These are phyloP conservation scores for Drosophila meridiana DNA, from an alignment of 2,888 invertebrate genomes.

Conservation along the genomic window DNA sequence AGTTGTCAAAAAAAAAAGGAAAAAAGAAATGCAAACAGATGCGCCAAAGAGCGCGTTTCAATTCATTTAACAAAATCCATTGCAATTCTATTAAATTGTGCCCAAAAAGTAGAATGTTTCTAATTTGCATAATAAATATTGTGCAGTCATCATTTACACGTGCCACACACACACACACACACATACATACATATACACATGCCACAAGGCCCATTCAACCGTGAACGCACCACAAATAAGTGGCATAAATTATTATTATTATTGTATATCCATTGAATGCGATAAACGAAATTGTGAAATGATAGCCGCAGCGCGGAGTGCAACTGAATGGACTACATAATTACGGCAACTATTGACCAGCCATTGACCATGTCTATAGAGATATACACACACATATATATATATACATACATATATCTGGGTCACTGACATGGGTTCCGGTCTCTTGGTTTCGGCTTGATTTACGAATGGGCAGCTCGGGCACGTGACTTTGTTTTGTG, in stretches of 20 bases:
- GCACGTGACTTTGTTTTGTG: conserved; percentile 46
- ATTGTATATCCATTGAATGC: conserved; percentile 41
- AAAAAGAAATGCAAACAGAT: conserved; percentile 40
- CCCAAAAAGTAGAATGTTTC: conserved; percentile 18
- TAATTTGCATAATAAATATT: conserved; percentile 61
- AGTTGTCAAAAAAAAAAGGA: conserved; percentile 5
- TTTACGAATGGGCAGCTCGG: conserved; percentile 33
- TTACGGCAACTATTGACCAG: conserved; percentile 47
- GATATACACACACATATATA: background rate
- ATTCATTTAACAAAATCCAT: conserved; percentile 31
- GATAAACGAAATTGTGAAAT: conserved; percentile 24
- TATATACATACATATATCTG: conserved; percentile 13
- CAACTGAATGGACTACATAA: conserved; percentile 36
- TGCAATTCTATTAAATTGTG: conserved; percentile 26
- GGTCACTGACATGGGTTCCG: conserved; percentile 49
- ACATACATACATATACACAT: background rate
- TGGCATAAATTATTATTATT: conserved; percentile 58
- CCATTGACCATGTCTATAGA: conserved; percentile 1
- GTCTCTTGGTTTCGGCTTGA: conserved; percentile 39
- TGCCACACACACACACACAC: conserved; percentile 16
- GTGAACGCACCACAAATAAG: conserved; percentile 58
- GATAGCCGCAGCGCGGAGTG: conserved; percentile 2
- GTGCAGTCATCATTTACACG: conserved; percentile 27
- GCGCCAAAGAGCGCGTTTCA: conserved; percentile 44
- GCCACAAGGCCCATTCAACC: conserved; percentile 34